Base-by-base conservation (phyloP, 1,140 invertebrate species). In the Ooceraea biroi region DNA sequence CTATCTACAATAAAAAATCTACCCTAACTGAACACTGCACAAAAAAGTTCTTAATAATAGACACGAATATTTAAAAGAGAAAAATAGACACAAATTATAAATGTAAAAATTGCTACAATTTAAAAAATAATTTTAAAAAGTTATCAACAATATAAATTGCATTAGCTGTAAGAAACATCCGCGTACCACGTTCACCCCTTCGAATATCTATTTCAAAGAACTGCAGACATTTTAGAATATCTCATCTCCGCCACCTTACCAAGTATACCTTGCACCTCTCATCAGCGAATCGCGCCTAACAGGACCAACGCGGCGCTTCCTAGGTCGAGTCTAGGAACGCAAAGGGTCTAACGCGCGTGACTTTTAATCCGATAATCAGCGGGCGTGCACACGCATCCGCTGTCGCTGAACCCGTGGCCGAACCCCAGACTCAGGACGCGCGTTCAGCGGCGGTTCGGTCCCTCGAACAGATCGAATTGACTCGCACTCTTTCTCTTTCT, bases 381-480 rank as follows among this genome's bases (percentile, higher is more conserved):
- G 22, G 36, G 41, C 41, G 22, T 63, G 65, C 72, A 17, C 66
- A 89, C 87, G 87, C 87, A 87, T 63, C 69, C 68, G 36, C 27
- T 36, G 48, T 57, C 8, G 3, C 30, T 19, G 48, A 14, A 52
- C 12, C 8, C 4, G 30, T n/a, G 50, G 8, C 17, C 22, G 61
- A 77, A 57, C 19, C 73, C 27, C 22, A 44, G 19, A 17, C 27
- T n/a, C n/a, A n/a, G n/a, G n/a, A n/a, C n/a, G 4, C 19, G 27
- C 3, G 14, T 73, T 46, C 57, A 46, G 50, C n/a, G 50, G 12
- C 17, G 17, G 30, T n/a, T 36, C 27, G 63, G 30, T 7, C 65
- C 82, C 68, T 68, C 72, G 74, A 85, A 88, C 85, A 88, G 87
- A 88, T 88, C 86, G 83, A 88, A 88, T 88, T 85, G 88, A 85